Conservation (phyloP, 2,888 invertebrate genomes). For the Litoditis marina region DNA sequence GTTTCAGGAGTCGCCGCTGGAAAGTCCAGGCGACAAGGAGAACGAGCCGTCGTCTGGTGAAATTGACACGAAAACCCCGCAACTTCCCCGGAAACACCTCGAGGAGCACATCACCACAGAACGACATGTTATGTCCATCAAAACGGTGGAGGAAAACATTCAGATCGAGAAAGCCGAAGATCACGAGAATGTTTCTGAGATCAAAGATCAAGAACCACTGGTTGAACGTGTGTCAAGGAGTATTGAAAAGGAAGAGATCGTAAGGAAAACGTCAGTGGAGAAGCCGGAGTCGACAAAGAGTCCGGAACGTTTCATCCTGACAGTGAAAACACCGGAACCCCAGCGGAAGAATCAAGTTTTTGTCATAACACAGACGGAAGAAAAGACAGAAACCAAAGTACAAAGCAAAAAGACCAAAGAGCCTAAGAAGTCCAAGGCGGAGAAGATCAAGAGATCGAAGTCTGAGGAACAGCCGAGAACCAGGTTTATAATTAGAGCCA, state of each 20-base stretch:
- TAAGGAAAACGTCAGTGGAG: slow-evolving; percentile 4
- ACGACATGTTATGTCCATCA: not conserved
- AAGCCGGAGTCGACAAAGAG: slow-evolving; percentile 15
- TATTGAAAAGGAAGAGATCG: slow-evolving; percentile 8
- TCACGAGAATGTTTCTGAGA: slow-evolving; percentile 2
- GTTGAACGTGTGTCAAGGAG: no score
- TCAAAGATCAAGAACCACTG: no score
- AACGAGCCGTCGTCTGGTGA: not conserved
- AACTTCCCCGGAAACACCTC: not conserved
- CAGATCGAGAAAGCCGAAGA: not conserved
- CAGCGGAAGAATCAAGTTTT: slow-evolving; percentile 26
- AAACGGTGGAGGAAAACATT: not conserved
- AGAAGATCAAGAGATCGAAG: slow-evolving; percentile 7
- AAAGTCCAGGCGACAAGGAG: not conserved
- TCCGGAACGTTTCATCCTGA: slow-evolving; percentile 28
- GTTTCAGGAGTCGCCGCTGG: no score
- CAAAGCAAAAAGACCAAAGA: no score
- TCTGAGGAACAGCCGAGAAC: slow-evolving; percentile 10
- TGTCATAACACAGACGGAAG: not conserved
- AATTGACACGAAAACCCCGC: not conserved
- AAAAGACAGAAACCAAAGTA: not conserved
- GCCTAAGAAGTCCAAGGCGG: slow-evolving; percentile 12
- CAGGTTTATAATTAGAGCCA: slow-evolving; percentile 1
- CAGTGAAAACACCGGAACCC: slow-evolving; percentile 29
- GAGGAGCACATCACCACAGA: not conserved